phyloP scores from a whole-genome alignment of 1,140 invertebrate genomes.

The Lucilia sericata region DNA sequence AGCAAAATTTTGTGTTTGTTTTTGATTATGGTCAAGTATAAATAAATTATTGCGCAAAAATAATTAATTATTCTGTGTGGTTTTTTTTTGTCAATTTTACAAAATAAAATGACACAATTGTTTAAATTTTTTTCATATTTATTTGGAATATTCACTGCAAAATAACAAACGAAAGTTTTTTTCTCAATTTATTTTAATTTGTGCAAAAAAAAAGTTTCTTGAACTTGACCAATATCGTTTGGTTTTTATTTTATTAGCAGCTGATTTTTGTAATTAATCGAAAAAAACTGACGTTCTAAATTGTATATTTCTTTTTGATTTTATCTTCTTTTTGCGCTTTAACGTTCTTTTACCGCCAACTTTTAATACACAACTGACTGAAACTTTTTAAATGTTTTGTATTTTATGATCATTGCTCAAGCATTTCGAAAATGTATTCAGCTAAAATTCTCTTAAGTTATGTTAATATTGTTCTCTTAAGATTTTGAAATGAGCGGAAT shows the following conservation, averaged over 20 bases:
- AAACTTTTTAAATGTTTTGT: background rate
- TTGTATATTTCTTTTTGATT: background rate
- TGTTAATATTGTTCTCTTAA: background rate
- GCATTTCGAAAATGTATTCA: background rate
- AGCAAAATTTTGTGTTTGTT: background rate
- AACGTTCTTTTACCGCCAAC: background rate
- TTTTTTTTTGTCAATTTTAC: background rate
- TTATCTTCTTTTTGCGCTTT: background rate
- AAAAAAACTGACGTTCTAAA: background rate
- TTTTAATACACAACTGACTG: background rate
- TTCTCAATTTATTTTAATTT: background rate
- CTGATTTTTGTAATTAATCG: background rate
- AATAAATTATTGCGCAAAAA: slow-evolving; percentile 16
- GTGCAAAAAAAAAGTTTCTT: slow-evolving; percentile 1
- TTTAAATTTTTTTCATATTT: slow-evolving; percentile 13
- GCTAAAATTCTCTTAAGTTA: background rate
- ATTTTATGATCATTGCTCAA: background rate
- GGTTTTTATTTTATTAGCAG: background rate
- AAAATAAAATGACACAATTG: slow-evolving; percentile 1
- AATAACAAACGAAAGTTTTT: background rate
- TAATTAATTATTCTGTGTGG: background rate
- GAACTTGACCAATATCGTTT: slow-evolving; percentile 19
- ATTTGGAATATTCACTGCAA: background rate
- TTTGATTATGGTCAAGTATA: background rate
- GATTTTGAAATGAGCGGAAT: background rate